Evolutionary conservation across 1,140 invertebrate species (phyloP), one percentile per base, ranked within the genome.

Genomic region (Latrodectus geometricus): DNA sequence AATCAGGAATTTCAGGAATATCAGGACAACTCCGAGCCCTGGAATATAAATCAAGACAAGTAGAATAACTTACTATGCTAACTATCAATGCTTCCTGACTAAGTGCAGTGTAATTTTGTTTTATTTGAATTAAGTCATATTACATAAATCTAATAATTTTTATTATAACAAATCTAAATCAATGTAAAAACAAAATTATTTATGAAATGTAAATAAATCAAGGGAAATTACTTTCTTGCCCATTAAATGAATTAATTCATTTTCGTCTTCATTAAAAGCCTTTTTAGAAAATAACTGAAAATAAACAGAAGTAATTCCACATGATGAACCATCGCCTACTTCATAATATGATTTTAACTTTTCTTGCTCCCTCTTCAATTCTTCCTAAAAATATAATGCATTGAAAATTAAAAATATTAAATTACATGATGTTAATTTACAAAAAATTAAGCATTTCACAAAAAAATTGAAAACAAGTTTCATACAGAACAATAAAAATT

Each of bases 251-350:
- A 35, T 77, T 14, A 85, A 56, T n/a, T 15, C 15, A 15, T 15
- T 8, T 50, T 17, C 49, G 70, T 95, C 94, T 85, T 94, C 92
- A 86, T 89, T 83, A 77, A 83, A 65, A 48, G 89, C 86, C 88
- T 88, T 89, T 74, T 89, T 89, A 8, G 89, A 89, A 88, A 91
- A 90, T 11, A 89, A 84, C 87, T 96, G 94, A 89, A 97, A 95
- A 90, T 96, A 98, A 9, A 99, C 90, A n/a, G 96, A 97, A 12
- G 95, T 96, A 8, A 98, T 94, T 35, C 94, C 93, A 78, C 93
- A 93, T 65, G 91, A 89, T 20, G 90, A 91, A n/a, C 94, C 93
- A 74, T 92, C 91, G 65, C 94, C 94, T 17, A 91, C 90, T 80
- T 92, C 92, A 89, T 95, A 96, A 90, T 94, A 94, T n/a, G 93